Evolutionary conservation across 2,113 vertebrate species (phyloP).

Genomic region (Psilopsiagon aurifrons): DNA sequence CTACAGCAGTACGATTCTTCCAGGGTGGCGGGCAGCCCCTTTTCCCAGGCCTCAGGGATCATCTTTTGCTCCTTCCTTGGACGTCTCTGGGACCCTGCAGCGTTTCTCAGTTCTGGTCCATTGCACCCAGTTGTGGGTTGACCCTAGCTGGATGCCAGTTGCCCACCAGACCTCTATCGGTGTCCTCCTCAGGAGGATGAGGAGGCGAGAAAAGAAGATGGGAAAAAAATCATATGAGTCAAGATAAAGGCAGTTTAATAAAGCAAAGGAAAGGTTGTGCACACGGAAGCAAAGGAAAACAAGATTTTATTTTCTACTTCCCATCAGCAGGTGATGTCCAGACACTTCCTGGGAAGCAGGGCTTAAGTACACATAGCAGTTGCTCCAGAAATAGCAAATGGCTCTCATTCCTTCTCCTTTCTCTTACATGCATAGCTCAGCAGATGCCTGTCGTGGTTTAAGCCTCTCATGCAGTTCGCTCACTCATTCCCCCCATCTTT

Average conservation of each 20-base stretch:
- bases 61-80: background rate
- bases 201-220: background rate
- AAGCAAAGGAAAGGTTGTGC: background rate
- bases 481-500: too few species aligned
- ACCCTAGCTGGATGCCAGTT: background rate
- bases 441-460: background rate
- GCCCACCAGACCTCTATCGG: background rate
- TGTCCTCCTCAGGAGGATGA: background rate
- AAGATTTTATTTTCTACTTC: background rate
- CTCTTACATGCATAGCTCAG: background rate
- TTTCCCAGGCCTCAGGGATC: background rate
- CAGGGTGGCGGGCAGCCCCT: fast-evolving
- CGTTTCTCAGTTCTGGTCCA: background rate
- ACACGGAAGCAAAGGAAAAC: background rate
- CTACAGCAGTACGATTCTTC: background rate
- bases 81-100: background rate
- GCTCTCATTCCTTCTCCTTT: background rate
- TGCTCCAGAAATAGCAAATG: background rate
- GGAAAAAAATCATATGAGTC: background rate
- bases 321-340: background rate
- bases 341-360: background rate
- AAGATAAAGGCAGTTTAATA: background rate
- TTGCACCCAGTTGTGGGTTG: background rate
- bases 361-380: background rate
- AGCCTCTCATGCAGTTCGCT: too few species aligned